These are phyloP conservation scores for Boloria euphrosyne DNA, from an alignment of 2,888 invertebrate genomes.

Conservation along the genomic window DNA sequence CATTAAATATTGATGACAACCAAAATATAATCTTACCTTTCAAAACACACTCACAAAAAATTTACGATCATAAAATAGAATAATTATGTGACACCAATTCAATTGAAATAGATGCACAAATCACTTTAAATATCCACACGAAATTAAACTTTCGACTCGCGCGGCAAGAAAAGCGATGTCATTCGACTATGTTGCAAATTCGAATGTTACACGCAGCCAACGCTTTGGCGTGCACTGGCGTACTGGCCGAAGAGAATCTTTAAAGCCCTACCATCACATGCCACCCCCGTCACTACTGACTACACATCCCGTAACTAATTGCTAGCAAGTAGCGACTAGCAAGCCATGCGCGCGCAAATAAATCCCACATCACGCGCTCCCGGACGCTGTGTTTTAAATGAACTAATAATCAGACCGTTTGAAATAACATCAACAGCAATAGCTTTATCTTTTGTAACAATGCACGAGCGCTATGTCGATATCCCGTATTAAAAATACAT, in stretches of 20 bases:
- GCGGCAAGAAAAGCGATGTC: constrained; percentile 52
- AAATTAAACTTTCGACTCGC: constrained; percentile 49
- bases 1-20: background rate
- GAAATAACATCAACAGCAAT: constrained; percentile 10
- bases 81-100: constrained; percentile 44
- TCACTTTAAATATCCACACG: constrained; percentile 50
- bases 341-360: background rate
- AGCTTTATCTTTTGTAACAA: background rate
- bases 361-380: constrained; percentile 1
- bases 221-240: constrained; percentile 64
- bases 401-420: background rate
- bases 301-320: constrained; percentile 2
- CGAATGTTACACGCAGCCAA: constrained; percentile 57
- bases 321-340: no score
- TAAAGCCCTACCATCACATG: background rate
- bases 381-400: constrained; percentile 2
- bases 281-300: constrained; percentile 21
- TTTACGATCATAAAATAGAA: constrained; percentile 36
- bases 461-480: background rate
- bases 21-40: constrained; percentile 41
- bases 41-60: constrained; percentile 34
- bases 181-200: constrained; percentile 51
- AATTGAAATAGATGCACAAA: constrained; percentile 50
- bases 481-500: background rate
- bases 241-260: constrained; percentile 51